Base-by-base conservation (phyloP, 2,888 invertebrate species). In the Idaea straminata region DNA sequence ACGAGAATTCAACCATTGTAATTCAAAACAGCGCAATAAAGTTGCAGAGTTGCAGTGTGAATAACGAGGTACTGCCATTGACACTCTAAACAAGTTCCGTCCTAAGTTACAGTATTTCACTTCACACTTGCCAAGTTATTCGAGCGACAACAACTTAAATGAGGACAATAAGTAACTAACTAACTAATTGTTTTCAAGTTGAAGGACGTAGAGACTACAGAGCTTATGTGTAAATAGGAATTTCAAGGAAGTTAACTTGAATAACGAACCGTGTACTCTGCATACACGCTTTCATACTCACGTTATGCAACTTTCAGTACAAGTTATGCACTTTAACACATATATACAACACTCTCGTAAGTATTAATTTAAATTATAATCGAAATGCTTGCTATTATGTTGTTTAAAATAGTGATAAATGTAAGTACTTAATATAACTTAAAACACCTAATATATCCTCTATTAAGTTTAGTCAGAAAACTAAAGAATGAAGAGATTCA, bases 1-100 rank as follows among this genome's bases (percentile, higher is more conserved):
- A 74, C 76, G 66, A 73, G 80, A 78, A 69, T 74, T 74, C 76
- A 76, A 70, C 74, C 72, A 80, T 81, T 80, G 79, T 80, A 77
- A 78, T 82, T 75, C 79, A 78, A 70, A 74, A 71, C 69, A 64
- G 71, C 69, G 78, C 79, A 77, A 77, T 80, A 80, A 81, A 81
- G 74, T 81, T 73, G 72, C 75, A 70, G 75, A 76, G 73, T 79
- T 76, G 74, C 69, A 65, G 72, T 78, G 79, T 81, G 80, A 78
- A 82, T 79, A 83, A 77, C 77, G 73, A 74, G 72, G 76, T 76
- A 77, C 77, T 80, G 83, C 78, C 83, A 84, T 82, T 82, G 85
- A 83, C 84, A 84, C 83, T 77, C 75, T 79, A 78, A 81, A 78
- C 82, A 82, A 85, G 83, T 83, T 81, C 76, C 77, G 74, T 66